phyloP scores from a whole-genome alignment of 2,113 vertebrate species.

The Gymnogyps californianus region DNA sequence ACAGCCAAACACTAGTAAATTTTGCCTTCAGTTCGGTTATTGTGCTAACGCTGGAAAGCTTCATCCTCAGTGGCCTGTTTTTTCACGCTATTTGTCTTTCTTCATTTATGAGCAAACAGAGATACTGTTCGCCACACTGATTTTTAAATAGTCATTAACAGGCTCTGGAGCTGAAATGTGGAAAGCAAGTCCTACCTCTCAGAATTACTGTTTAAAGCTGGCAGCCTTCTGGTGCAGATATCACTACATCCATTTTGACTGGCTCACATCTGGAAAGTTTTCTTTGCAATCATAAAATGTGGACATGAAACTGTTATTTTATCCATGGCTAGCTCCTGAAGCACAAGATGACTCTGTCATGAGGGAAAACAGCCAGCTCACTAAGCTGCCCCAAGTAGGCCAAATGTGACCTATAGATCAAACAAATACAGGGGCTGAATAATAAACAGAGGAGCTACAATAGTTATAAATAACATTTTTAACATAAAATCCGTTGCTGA shows the following conservation, averaged over 20 bases:
- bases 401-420: not conserved
- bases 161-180: not conserved
- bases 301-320: not conserved
- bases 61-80: not conserved
- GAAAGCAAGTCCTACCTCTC: not conserved
- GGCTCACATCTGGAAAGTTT: not conserved
- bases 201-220: not conserved
- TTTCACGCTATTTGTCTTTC: not conserved
- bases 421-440: not conserved
- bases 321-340: conserved; percentile 4
- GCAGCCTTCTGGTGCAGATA: not conserved
- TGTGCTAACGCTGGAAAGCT: not conserved
- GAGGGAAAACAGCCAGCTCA: not conserved
- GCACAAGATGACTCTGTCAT: not conserved
- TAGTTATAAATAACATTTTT: not conserved
- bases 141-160: not conserved
- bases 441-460: not conserved
- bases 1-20: not conserved
- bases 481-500: not conserved
- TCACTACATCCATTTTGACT: not conserved
- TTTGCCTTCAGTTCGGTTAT: not conserved
- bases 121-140: not conserved
- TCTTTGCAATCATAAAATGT: not conserved
- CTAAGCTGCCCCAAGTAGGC: not conserved
- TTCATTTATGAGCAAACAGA: not conserved